Conservation (phyloP, 2,113 vertebrate species). For the Pterocles orientalis region DNA sequence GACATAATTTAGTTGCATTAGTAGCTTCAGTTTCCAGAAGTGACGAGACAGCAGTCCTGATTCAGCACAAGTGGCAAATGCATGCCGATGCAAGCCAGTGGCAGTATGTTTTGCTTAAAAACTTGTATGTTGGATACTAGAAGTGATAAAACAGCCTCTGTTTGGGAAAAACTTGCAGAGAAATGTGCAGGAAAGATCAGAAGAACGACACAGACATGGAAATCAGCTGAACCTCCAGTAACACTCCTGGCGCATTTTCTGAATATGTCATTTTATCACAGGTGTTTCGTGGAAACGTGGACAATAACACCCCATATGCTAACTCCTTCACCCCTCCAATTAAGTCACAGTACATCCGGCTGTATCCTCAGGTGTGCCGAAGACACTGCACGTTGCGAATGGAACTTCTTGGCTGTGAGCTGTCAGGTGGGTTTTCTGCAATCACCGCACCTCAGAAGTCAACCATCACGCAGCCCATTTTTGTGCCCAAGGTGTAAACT, state of each 20-base stretch:
- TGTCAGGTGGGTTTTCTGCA: conserved; percentile 81
- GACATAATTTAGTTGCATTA: neutral
- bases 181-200: accelerated
- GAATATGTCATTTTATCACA: conserved; percentile 20
- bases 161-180: neutral
- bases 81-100: accelerated
- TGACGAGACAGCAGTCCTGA: neutral
- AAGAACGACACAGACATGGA: accelerated
- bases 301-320: conserved; percentile 95
- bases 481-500: accelerated
- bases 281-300: conserved; percentile 95
- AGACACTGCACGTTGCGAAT: conserved; percentile 95
- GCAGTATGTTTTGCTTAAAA: neutral
- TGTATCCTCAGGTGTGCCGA: conserved; percentile 97
- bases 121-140: accelerated
- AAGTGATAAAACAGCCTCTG: accelerated
- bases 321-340: conserved; percentile 97
- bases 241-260: neutral
- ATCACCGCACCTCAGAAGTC: neutral
- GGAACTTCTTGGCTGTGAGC: conserved; percentile 97
- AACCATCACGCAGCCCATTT: neutral
- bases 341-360: conserved; percentile 91
- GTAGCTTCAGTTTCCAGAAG: neutral
- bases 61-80: accelerated
- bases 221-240: neutral